Evolutionary conservation across 2,797 vertebrate genomes (phyloP), one percentile per base, ranked within the genome.

Genomic region (Artibeus jamaicensis): DNA sequence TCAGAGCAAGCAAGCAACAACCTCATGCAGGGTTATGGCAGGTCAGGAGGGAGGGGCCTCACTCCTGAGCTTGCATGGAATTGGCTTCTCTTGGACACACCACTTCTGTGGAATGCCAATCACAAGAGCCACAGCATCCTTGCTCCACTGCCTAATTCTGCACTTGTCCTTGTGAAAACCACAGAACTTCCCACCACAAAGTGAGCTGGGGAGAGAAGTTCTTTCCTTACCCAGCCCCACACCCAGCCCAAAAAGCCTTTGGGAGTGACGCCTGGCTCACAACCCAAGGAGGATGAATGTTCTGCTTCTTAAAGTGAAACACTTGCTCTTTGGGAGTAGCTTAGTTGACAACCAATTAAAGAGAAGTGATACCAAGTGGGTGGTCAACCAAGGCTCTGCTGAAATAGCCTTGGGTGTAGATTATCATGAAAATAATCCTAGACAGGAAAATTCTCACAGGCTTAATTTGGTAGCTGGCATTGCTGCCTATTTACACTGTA

Each of bases 1-100:
- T 91, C 70, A 11, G 55, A 95, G 86, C 78, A 86, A 95, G 94
- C 95, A 89, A 94, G 94, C 94, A 94, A 91, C 97, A 97, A 95
- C 88, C 93, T 96, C 94, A 92, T 95, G 96, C 39, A 9, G 29
- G 93, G 97, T 96, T 94, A 97, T 84, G 93, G 96, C 96, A 97
- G 97, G 97, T 96, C 93, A 96, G 67, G 9, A 65, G 93, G 95
- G 94, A 0, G 55, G 94, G 81, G 50, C 77, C 4, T 19, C 44
- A 34, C 8, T 26, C n/a, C 65, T 2, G 29, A 74, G 85, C 50
- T 82, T 79, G 62, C 1, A 11, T 76, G 24, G 22, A 74, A 94
- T 86, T 97, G 94, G 95, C 85, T 90, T 77, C 62, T 94, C 37
- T 74, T 92, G 82, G 92, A 96, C 96, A 96, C 96, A 97, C 97